Conservation (phyloP, 2,888 invertebrate species). For the Mythimna impura region DNA sequence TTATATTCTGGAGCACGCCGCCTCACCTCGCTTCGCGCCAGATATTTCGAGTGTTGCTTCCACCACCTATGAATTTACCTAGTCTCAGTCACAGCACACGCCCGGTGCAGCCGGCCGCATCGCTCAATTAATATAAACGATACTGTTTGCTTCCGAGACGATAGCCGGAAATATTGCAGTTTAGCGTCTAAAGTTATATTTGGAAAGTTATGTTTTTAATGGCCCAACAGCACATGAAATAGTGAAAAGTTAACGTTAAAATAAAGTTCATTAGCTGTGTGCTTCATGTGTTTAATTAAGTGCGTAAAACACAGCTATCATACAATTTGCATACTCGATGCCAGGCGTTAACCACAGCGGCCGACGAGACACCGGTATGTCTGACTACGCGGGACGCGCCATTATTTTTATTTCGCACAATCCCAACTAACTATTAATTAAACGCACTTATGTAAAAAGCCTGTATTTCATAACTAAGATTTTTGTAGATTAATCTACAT, state of each 20-base stretch:
- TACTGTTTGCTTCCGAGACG: conserved; percentile 33
- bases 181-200: conserved; percentile 29
- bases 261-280: conserved; percentile 48
- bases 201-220: conserved; percentile 37
- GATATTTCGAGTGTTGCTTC: conserved; percentile 90
- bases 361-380: conserved; percentile 47
- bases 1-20: conserved; percentile 90
- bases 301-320: conserved; percentile 59
- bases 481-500: too few relatives aligned
- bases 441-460: not conserved
- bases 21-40: conserved; percentile 88
- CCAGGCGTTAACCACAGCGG: conserved; percentile 46
- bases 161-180: conserved; percentile 37
- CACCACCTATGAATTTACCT: conserved; percentile 88
- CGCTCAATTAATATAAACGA: conserved; percentile 73
- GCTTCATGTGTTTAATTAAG: conserved; percentile 64
- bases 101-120: conserved; percentile 86
- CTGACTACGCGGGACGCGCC: conserved; percentile 33
- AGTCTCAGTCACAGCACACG: conserved; percentile 86
- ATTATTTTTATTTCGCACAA: conserved; percentile 40
- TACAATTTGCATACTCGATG: conserved; percentile 63
- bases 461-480: not conserved
- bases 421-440: conserved; percentile 6
- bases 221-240: conserved; percentile 40
- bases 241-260: conserved; percentile 58